Base-by-base conservation (phyloP, 2,888 invertebrate genomes). In the Rhamnusium bicolor region DNA sequence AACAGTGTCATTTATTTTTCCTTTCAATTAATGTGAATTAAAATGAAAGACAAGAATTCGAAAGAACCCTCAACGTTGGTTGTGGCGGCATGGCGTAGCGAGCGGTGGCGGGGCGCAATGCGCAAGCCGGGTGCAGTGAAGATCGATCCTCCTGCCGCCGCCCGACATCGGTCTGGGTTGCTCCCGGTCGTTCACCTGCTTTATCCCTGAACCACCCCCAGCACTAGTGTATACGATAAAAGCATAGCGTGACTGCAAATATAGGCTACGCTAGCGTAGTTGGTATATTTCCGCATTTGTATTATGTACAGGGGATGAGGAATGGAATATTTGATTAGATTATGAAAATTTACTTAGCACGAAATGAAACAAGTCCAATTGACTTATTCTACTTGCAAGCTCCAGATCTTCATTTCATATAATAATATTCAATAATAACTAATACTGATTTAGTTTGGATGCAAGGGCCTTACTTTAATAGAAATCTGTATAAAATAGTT, bases 131-230 rank as follows among this genome's bases (percentile, higher is more conserved):
- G 84, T 86, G 86, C 86, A 86, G 82, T 82, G 82, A 77, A 85
- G 85, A 86, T 86, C 86, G 85, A 86, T 85, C 81, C 75, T n/a
- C n/a, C 77, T 82, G 83, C 84, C 85, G 84, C 82, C 84, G 81
- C 83, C 84, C 85, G 85, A 84, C 85, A 84, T 85, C 87, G 86
- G 86, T 86, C 86, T 86, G 86, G 87, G 87, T 87, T 86, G 86
- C 81, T 83, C 73, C 75, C 85, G 87, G 86, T 87, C 87, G 86
- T 87, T 87, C 86, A 87, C 87, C 87, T 86, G 85, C 79, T 76
- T 75, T 75, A 80, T 81, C 80, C 82, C 83, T 83, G 81, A 79
- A 80, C 75, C 78, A 76, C 80, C 81, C 76, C 80, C 81, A 65
- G 61, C 61, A 60, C 68, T 65, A 69, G 73, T 74, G 76, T 74